Conservation (phyloP, 2,113 vertebrate species). For the Antennarius striatus region DNA sequence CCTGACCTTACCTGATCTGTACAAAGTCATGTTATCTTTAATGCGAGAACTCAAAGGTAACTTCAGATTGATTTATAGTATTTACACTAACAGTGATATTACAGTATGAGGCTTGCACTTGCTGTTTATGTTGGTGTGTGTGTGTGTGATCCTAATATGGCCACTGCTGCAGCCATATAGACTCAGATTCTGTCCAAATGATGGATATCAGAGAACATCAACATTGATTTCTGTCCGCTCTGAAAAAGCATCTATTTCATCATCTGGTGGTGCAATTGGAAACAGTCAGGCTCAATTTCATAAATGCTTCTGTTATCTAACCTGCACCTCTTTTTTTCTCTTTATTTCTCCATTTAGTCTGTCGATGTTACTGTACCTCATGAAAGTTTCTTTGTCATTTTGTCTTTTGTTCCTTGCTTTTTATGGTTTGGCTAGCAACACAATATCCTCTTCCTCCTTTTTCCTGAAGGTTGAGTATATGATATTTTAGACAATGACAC, state of each 20-base stretch:
- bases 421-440: not conserved
- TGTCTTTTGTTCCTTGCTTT: not conserved
- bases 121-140: slow-evolving; percentile 34
- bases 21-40: slow-evolving; percentile 9
- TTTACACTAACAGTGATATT: slow-evolving; percentile 20
- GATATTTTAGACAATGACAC: too few species aligned
- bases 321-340: slow-evolving; percentile 1
- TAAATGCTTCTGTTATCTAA: slow-evolving; percentile 10
- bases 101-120: not conserved
- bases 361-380: not conserved
- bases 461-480: not conserved
- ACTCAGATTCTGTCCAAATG: slow-evolving; percentile 59
- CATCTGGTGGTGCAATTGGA: slow-evolving; percentile 40
- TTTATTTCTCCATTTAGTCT: slow-evolving; percentile 1
- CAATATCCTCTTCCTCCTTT: not conserved
- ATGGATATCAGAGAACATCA: slow-evolving; percentile 63
- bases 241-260: slow-evolving; percentile 58
- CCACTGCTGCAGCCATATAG: slow-evolving; percentile 23
- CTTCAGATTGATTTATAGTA: slow-evolving; percentile 11
- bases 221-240: slow-evolving; percentile 62
- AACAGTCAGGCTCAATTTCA: slow-evolving; percentile 22
- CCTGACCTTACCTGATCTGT: slow-evolving; percentile 17
- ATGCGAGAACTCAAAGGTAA: slow-evolving; percentile 7
- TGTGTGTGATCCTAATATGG: slow-evolving; percentile 23
- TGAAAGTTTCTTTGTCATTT: not conserved